phyloP scores from a whole-genome alignment of 2,888 invertebrate genomes.

The Lysandra coridon region DNA sequence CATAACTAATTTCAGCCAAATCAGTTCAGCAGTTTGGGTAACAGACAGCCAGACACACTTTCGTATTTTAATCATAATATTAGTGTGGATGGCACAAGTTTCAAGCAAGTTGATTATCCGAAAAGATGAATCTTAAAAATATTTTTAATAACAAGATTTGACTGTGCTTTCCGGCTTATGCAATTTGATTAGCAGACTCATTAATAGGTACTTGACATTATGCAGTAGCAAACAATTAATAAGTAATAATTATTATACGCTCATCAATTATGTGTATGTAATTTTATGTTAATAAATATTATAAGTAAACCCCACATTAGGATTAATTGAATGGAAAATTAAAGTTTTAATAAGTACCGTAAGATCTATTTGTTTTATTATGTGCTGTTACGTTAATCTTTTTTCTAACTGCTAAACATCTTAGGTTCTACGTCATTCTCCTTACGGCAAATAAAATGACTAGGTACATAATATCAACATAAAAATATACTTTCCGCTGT shows the following conservation, averaged over 20 bases:
- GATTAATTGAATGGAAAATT: slow-evolving; percentile 12
- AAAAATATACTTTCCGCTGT: no score
- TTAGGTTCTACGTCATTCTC: not conserved
- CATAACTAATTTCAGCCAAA: no score
- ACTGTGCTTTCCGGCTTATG: not conserved
- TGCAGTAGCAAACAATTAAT: not conserved
- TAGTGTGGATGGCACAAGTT: not conserved
- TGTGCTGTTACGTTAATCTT: not conserved
- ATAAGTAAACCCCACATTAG: not conserved
- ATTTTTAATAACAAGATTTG: not conserved
- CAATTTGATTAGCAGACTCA: not conserved
- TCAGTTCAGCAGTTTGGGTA: no score
- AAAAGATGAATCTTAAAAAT: not conserved
- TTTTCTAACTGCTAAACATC: not conserved
- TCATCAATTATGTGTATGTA: slow-evolving; percentile 13
- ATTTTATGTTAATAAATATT: slow-evolving; percentile 2
- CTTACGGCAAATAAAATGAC: not conserved
- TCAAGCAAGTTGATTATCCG: not conserved
- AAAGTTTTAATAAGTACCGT: not conserved
- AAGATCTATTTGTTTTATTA: not conserved
- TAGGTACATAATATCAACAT: no score
- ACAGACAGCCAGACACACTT: no score
- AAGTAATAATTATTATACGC: not conserved
- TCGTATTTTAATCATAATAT: no score
- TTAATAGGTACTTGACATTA: not conserved